phyloP scores from a whole-genome alignment of 2,888 invertebrate genomes.

The Spicauda simplicius region DNA sequence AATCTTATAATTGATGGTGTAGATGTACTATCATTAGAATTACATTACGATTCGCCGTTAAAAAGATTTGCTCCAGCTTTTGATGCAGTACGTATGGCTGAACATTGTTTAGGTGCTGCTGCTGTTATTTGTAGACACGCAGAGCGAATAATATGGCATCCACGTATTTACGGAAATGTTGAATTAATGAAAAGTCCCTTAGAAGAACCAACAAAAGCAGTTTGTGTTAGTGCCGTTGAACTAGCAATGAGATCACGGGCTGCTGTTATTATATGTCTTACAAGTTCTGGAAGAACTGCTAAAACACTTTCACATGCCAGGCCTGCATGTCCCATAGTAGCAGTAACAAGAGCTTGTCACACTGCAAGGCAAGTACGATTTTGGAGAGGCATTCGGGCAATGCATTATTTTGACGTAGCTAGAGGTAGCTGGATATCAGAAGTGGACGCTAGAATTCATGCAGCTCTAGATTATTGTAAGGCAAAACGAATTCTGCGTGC shows the following conservation, averaged over 20 bases:
- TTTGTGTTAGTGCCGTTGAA: slow-evolving; percentile 73
- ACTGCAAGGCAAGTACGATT: slow-evolving; percentile 86
- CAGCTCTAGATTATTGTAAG: slow-evolving; percentile 76
- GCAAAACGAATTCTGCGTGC: slow-evolving; percentile 69
- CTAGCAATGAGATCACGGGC: slow-evolving; percentile 68
- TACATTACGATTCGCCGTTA: slow-evolving; percentile 73
- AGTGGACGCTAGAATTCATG: slow-evolving; percentile 67
- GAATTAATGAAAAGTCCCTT: slow-evolving; percentile 84
- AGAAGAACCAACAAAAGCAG: slow-evolving; percentile 81
- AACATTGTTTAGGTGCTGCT: slow-evolving; percentile 89
- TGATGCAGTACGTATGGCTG: slow-evolving; percentile 71
- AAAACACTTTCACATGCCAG: slow-evolving; percentile 87
- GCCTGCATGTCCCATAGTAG: slow-evolving; percentile 90
- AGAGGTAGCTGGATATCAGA: slow-evolving; percentile 65
- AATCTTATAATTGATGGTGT: slow-evolving; percentile 96
- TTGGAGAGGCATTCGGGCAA: slow-evolving; percentile 79
- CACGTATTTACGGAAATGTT: slow-evolving; percentile 90
- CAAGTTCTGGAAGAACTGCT: slow-evolving; percentile 89
- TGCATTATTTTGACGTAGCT: slow-evolving; percentile 78
- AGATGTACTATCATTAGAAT: slow-evolving; percentile 93
- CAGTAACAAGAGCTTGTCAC: slow-evolving; percentile 88
- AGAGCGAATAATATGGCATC: slow-evolving; percentile 93
- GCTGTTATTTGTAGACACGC: slow-evolving; percentile 93
- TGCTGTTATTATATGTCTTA: slow-evolving; percentile 89
- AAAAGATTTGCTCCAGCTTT: slow-evolving; percentile 62